Evolutionary conservation across 2,888 invertebrate species (phyloP).

Genomic region (Melanostoma mellinum): DNA sequence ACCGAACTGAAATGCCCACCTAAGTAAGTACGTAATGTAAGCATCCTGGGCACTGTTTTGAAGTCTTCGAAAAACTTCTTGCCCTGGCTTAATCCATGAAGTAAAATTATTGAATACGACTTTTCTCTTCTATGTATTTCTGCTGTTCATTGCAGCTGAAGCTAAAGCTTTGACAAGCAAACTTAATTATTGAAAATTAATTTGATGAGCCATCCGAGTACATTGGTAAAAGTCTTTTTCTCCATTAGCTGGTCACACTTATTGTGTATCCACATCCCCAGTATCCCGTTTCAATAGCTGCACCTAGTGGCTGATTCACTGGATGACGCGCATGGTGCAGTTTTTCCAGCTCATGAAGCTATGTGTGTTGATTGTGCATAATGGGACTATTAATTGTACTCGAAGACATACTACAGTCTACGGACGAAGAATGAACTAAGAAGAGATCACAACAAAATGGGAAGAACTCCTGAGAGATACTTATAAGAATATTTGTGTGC

Average conservation of each 20-base stretch:
- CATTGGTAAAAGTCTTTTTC: no score
- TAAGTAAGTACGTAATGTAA: no score
- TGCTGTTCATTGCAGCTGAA: no score
- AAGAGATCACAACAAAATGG: constrained; percentile 23
- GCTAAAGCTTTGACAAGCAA: no score
- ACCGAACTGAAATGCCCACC: no score
- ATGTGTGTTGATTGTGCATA: constrained; percentile 62
- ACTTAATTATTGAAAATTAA: no score
- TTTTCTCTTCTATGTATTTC: no score
- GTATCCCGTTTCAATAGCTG: constrained; percentile 25
- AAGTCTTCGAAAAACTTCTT: not conserved
- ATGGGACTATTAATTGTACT: constrained; percentile 62
- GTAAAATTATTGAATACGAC: no score
- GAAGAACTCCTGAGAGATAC: constrained; percentile 8
- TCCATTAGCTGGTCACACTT: not conserved
- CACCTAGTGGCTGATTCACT: constrained; percentile 11
- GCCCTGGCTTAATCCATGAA: no score
- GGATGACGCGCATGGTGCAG: constrained; percentile 14
- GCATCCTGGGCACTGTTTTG: not conserved
- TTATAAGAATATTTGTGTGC: constrained; percentile 23
- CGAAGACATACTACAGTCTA: constrained; percentile 56
- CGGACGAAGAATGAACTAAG: constrained; percentile 54
- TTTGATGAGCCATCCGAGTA: no score
- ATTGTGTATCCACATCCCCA: not conserved
- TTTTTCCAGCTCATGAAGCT: constrained; percentile 18